Percentiles rank a stretch among this genome's conserved stretches.
Evolutionary conservation across 2,888 invertebrate species (phyloP).

Genomic region (Drosophila quinaria): DNA sequence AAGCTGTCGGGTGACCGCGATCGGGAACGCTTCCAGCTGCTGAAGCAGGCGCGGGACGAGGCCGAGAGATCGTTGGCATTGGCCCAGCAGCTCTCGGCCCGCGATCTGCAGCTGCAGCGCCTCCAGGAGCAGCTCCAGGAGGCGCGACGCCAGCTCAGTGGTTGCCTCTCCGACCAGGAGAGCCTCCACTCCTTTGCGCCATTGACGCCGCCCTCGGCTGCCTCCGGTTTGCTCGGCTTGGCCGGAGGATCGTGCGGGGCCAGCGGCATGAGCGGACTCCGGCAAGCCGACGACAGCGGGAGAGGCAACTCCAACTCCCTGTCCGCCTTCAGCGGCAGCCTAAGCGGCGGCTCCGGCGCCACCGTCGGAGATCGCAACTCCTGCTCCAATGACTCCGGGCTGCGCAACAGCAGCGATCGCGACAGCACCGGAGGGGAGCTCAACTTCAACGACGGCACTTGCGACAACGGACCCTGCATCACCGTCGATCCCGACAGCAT

Average conservation of each 20-base stretch:
- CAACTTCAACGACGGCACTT: constrained; percentile 90
- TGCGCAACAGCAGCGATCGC: constrained; percentile 92
- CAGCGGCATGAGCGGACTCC: constrained; percentile 88
- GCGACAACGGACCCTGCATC: constrained; percentile 86
- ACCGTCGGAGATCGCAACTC: constrained; percentile 91
- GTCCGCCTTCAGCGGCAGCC: constrained; percentile 83
- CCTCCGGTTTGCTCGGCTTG: constrained; percentile 86
- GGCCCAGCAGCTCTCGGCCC: constrained; percentile 94
- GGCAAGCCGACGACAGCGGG: constrained; percentile 89
- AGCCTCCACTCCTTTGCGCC: constrained; percentile 91
- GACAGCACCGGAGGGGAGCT: constrained; percentile 92
- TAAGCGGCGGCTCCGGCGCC: constrained; percentile 84
- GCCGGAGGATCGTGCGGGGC: constrained; percentile 80
- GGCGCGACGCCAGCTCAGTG: constrained; percentile 92
- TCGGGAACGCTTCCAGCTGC: constrained; percentile 94
- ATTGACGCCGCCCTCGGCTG: constrained; percentile 87
- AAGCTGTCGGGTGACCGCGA: constrained; percentile 90
- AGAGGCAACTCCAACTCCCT: constrained; percentile 91
- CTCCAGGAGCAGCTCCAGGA: constrained; percentile 94
- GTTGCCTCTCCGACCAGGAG: constrained; percentile 94
- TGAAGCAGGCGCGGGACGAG: constrained; percentile 95
- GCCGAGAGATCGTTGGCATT: constrained; percentile 94
- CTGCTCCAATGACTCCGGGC: constrained; percentile 94
- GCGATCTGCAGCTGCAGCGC: constrained; percentile 94
- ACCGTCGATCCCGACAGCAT: constrained; percentile 86